Percentiles rank a stretch among this genome's conserved stretches.
phyloP scores from a whole-genome alignment of 2,888 invertebrate species.

The Salticus scenicus region DNA sequence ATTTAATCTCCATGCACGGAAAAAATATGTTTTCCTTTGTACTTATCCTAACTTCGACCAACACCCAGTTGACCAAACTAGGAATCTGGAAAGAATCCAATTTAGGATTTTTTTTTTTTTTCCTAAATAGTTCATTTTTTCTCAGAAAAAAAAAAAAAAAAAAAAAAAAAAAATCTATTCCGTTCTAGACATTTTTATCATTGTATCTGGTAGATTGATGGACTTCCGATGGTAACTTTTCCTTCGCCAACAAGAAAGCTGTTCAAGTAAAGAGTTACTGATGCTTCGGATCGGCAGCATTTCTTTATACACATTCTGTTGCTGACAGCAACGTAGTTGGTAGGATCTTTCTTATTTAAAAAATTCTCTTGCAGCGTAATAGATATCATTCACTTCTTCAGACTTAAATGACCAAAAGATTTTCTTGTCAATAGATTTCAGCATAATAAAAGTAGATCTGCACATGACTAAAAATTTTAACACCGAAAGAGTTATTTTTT shows the following conservation, averaged over 20 bases:
- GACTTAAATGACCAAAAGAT: slow-evolving; percentile 12
- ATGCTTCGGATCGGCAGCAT: background rate
- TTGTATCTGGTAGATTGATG: slow-evolving; percentile 33
- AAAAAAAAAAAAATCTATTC: background rate
- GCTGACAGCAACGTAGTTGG: slow-evolving; percentile 13
- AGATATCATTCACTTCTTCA: slow-evolving; percentile 12
- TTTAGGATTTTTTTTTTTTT: background rate
- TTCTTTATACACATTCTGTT: slow-evolving; percentile 2
- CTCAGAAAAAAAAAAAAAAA: background rate
- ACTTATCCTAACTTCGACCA: background rate
- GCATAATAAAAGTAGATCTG: slow-evolving; percentile 6
- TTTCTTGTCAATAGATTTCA: slow-evolving; percentile 26
- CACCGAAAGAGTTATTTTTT: too few species aligned
- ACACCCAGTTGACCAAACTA: background rate
- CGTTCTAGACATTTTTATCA: background rate
- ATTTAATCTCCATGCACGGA: slow-evolving; percentile 31
- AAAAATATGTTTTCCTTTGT: slow-evolving; percentile 11
- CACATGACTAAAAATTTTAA: too few species aligned
- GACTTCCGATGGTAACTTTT: slow-evolving; percentile 35
- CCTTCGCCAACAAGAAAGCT: slow-evolving; percentile 18
- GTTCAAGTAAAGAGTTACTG: slow-evolving; percentile 16
- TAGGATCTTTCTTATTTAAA: slow-evolving; percentile 18
- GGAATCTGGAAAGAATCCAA: slow-evolving; percentile 33
- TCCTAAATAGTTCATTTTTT: background rate
- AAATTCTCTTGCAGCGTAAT: slow-evolving; percentile 24